Conservation (phyloP, 2,113 vertebrate species). For the Oostethus manadensis region DNA sequence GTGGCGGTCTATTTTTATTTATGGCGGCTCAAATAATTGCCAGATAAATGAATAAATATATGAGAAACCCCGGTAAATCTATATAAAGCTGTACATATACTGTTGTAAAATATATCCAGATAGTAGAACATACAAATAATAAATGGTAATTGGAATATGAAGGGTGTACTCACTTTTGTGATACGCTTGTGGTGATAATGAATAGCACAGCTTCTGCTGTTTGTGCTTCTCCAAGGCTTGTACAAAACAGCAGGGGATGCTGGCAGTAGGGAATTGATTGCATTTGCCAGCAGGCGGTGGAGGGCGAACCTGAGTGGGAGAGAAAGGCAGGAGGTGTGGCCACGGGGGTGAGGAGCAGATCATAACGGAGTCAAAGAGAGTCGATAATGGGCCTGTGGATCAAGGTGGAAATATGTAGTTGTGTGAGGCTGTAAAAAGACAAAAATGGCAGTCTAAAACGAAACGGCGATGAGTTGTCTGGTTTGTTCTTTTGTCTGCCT, state of each 20-base stretch:
- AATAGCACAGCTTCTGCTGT: background rate
- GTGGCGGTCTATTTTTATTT: too few relatives aligned
- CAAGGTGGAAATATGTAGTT: slow-evolving; percentile 17
- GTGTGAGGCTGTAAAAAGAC: background rate
- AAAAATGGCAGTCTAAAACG: background rate
- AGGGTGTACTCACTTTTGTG: too few relatives aligned
- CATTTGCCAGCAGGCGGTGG: slow-evolving; percentile 38
- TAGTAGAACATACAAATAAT: too few relatives aligned
- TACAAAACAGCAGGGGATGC: slow-evolving; percentile 29
- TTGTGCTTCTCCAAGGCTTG: slow-evolving; percentile 8
- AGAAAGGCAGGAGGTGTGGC: slow-evolving; percentile 22
- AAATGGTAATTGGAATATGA: too few relatives aligned
- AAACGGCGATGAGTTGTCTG: background rate
- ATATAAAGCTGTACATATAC: too few relatives aligned
- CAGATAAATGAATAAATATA: too few relatives aligned
- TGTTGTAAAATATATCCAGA: too few relatives aligned
- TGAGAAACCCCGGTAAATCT: too few relatives aligned
- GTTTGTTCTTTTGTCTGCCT: too few relatives aligned
- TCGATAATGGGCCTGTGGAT: slow-evolving; percentile 46
- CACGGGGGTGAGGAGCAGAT: slow-evolving; percentile 29
- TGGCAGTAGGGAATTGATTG: slow-evolving; percentile 27
- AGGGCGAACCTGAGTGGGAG: slow-evolving; percentile 20
- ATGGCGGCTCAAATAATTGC: too few relatives aligned
- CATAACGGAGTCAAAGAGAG: slow-evolving; percentile 35
- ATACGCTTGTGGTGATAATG: too few relatives aligned